phyloP scores from a whole-genome alignment of 1,140 invertebrate genomes.

The Drosophila azteca region DNA sequence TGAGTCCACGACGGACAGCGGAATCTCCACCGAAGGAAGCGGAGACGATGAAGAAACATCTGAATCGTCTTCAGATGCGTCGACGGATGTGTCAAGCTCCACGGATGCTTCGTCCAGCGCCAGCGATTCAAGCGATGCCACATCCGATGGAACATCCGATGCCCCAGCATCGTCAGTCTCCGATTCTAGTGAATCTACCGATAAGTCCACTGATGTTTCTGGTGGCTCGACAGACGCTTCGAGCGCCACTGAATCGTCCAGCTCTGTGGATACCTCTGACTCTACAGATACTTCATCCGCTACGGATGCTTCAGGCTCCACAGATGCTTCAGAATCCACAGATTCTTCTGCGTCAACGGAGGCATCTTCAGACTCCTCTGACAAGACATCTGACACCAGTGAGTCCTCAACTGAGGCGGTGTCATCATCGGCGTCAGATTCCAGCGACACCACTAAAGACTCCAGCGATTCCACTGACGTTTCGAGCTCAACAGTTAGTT shows the following conservation, averaged over 20 bases:
- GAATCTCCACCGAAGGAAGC: slow-evolving; percentile 69
- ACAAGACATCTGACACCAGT: slow-evolving; percentile 39
- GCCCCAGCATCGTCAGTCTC: slow-evolving; percentile 2
- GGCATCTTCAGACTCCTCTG: slow-evolving; percentile 35
- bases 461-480: slow-evolving; percentile 35
- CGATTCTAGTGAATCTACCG: slow-evolving; percentile 27
- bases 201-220: slow-evolving; percentile 35
- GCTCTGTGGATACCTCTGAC: slow-evolving; percentile 4
- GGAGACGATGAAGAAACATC: slow-evolving; percentile 61
- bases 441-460: slow-evolving; percentile 19
- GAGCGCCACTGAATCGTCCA: slow-evolving; percentile 17
- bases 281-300: slow-evolving; percentile 24
- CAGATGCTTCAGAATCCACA: slow-evolving; percentile 35
- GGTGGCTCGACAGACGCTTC: slow-evolving; percentile 51
- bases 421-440: slow-evolving; percentile 4
- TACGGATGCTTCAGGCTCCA: slow-evolving; percentile 19
- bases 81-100: slow-evolving; percentile 35
- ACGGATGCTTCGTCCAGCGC: slow-evolving; percentile 24
- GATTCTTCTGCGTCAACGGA: slow-evolving; percentile 39
- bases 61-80: slow-evolving; percentile 26
- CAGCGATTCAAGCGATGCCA: slow-evolving; percentile 32
- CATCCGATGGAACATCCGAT: slow-evolving; percentile 29
- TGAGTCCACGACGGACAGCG: slow-evolving; percentile 62
- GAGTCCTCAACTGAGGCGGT: slow-evolving; percentile 32
- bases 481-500: slow-evolving; percentile 36